A percentile compares a stretch with the other conserved stretches of the same genome.
Conservation (phyloP, 2,797 vertebrate species). For the Enteromius thamalakanensis region DNA sequence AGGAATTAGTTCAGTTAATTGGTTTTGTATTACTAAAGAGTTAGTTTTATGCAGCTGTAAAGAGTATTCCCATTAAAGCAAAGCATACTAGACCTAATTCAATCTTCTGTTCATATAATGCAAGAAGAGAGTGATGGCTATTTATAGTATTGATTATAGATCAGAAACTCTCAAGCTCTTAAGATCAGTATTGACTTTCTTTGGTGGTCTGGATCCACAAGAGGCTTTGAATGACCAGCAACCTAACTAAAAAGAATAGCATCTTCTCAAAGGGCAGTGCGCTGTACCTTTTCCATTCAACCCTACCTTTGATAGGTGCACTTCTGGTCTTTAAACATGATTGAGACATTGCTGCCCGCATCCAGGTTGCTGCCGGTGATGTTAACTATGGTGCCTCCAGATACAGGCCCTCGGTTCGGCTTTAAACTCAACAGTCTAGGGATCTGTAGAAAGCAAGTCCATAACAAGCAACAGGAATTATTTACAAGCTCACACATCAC, state of each 20-base stretch:
- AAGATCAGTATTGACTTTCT: slow-evolving; percentile 56
- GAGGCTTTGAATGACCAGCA: background rate
- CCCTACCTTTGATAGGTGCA: slow-evolving; percentile 92
- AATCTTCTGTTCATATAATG: slow-evolving; percentile 11
- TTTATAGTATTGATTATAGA: slow-evolving; percentile 60
- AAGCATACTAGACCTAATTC: background rate
- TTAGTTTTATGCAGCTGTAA: background rate
- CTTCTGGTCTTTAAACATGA: slow-evolving; percentile 91
- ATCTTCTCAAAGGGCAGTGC: slow-evolving; percentile 44
- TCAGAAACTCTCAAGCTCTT: slow-evolving; percentile 56
- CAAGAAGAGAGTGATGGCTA: slow-evolving; percentile 42
- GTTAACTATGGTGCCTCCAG: slow-evolving; percentile 94
- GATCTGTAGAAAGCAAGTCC: slow-evolving; percentile 73
- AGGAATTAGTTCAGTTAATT: background rate
- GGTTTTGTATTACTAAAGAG: background rate
- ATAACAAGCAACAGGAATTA: slow-evolving; percentile 2
- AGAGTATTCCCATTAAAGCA: slow-evolving; percentile 17
- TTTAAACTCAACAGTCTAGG: slow-evolving; percentile 87
- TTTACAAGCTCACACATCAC: slow-evolving; percentile 32
- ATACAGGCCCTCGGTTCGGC: slow-evolving; percentile 89
- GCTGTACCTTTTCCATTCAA: slow-evolving; percentile 22
- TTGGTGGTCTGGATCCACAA: slow-evolving; percentile 37
- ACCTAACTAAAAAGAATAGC: slow-evolving; percentile 22
- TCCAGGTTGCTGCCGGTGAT: slow-evolving; percentile 95
- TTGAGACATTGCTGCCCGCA: slow-evolving; percentile 92